A percentile compares a stretch with the other conserved stretches of the same genome.
Conservation (phyloP, 2,113 vertebrate species). For the Sinosuthora webbiana region DNA sequence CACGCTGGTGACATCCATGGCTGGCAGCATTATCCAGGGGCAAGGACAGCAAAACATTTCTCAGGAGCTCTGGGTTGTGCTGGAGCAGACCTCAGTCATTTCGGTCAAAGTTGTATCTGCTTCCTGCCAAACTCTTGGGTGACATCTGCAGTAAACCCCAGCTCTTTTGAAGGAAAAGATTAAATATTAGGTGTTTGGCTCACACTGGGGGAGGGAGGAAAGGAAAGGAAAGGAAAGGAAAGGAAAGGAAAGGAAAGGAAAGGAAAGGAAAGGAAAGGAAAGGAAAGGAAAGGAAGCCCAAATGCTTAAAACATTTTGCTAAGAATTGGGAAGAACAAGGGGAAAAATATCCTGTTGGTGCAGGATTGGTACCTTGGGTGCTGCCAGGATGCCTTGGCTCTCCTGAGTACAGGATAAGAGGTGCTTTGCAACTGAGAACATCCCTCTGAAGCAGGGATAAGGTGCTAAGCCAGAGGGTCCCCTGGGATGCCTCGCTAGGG, state of each 20-base stretch:
- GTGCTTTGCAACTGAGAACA: background rate
- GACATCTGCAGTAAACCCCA: background rate
- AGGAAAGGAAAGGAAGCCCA: background rate
- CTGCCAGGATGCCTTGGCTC: background rate
- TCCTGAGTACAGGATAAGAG: background rate
- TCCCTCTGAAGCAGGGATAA: background rate
- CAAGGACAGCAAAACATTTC: background rate
- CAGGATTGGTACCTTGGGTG: background rate
- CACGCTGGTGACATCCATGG: background rate
- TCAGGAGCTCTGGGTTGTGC: background rate
- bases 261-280: too few relatives aligned
- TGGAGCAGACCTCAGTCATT: background rate
- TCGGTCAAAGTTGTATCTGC: background rate
- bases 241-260: too few relatives aligned
- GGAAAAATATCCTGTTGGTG: too few relatives aligned
- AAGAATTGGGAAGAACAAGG: background rate
- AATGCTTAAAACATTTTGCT: background rate
- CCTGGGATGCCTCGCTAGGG: background rate
- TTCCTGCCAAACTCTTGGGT: background rate
- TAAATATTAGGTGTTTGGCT: background rate
- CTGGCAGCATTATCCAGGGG: background rate
- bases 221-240: too few relatives aligned
- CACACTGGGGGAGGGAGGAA: accelerated
- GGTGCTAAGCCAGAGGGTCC: background rate
- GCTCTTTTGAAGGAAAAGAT: background rate